Conservation (phyloP, 1,140 invertebrate species). For the Drepana arcuata region DNA sequence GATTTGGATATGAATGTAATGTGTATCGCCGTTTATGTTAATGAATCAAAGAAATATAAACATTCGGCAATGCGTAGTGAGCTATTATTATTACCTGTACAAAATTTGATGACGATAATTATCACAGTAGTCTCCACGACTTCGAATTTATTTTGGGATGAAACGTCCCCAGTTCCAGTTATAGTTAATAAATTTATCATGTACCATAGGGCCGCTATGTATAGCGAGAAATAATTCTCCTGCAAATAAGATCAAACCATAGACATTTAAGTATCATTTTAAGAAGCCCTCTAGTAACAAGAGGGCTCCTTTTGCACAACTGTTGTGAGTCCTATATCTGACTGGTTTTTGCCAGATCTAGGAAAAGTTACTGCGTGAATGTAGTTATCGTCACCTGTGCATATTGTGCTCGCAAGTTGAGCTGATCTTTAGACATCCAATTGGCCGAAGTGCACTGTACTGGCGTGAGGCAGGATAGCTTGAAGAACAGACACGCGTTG, state of each 20-base stretch:
- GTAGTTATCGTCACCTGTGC: too few species aligned
- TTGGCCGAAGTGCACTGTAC: slow-evolving; percentile 51
- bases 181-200: slow-evolving; percentile 60
- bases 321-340: too few species aligned
- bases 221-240: slow-evolving; percentile 46
- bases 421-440: slow-evolving; percentile 54
- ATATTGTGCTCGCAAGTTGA: slow-evolving; percentile 46
- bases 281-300: too few species aligned
- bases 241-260: too few species aligned
- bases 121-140: slow-evolving; percentile 60
- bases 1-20: too few species aligned
- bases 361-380: too few species aligned
- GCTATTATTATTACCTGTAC: slow-evolving; percentile 56
- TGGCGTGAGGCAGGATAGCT: slow-evolving; percentile 54
- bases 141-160: slow-evolving; percentile 57
- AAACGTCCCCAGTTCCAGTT: slow-evolving; percentile 57
- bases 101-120: slow-evolving; percentile 59
- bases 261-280: too few species aligned
- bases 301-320: too few species aligned
- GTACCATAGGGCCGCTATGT: slow-evolving; percentile 58
- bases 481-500: slow-evolving; percentile 59
- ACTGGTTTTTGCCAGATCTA: too few species aligned
- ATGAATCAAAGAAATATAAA: too few species aligned
- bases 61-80: too few species aligned
- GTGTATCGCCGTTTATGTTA: too few species aligned